Conservation (phyloP, 2,797 vertebrate species). For the Megaceryle alcyon region DNA sequence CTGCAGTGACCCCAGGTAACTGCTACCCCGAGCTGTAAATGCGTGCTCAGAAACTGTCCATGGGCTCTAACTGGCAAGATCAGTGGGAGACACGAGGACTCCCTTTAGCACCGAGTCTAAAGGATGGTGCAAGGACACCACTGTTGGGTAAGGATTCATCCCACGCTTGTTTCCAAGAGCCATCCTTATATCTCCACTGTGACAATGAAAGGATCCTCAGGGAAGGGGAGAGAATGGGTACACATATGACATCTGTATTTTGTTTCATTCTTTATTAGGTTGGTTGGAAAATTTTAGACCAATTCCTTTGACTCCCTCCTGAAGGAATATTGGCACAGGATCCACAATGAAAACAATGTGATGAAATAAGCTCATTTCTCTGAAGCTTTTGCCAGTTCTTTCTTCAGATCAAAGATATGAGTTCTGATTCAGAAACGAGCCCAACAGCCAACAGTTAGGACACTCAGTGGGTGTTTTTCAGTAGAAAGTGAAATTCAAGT, state of each 20-base stretch:
- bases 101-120: neutral
- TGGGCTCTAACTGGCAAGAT: neutral
- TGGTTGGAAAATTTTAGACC: neutral
- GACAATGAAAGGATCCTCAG: neutral
- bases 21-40: neutral
- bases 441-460: neutral
- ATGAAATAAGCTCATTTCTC: neutral
- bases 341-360: neutral
- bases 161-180: neutral
- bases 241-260: neutral
- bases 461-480: neutral
- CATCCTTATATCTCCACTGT: neutral
- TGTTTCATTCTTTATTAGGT: neutral
- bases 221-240: neutral
- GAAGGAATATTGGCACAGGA: neutral
- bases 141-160: neutral
- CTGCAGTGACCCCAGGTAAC: neutral
- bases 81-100: neutral
- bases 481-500: neutral
- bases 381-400: neutral
- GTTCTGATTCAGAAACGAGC: neutral
- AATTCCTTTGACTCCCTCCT: neutral
- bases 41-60: neutral
- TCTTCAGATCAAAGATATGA: neutral
- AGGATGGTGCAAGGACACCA: accelerated